Evolutionary conservation across 1,140 invertebrate species (phyloP).

Genomic region (Vanessa tameamea): DNA sequence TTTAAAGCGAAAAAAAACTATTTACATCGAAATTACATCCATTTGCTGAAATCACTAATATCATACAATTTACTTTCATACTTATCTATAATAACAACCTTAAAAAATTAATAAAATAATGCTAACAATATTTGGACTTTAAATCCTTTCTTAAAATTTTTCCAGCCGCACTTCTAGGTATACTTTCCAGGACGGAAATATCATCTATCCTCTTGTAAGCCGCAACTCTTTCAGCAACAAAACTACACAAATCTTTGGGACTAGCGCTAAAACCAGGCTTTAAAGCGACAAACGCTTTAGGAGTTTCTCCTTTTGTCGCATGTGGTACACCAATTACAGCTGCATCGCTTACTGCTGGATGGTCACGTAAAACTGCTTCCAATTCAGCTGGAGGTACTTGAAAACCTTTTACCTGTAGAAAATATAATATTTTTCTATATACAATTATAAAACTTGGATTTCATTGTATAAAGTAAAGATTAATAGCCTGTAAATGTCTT

Average conservation of each 20-base stretch:
- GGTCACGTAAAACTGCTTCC: slow-evolving; percentile 89
- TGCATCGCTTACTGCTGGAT: slow-evolving; percentile 88
- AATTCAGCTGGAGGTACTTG: slow-evolving; percentile 94
- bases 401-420: slow-evolving; percentile 79
- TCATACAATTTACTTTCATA: neutral
- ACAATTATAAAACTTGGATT: neutral
- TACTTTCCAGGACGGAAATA: slow-evolving; percentile 84
- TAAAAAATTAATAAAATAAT: neutral
- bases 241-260: slow-evolving; percentile 80
- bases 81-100: neutral
- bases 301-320: slow-evolving; percentile 87
- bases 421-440: neutral
- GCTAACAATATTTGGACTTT: slow-evolving; percentile 67
- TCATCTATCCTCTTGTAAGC: slow-evolving; percentile 86
- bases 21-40: no score
- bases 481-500: neutral
- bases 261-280: slow-evolving; percentile 68
- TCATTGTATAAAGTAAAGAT: neutral
- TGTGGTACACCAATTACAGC: slow-evolving; percentile 92
- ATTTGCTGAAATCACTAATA: neutral
- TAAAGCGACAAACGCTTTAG: slow-evolving; percentile 86
- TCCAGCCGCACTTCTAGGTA: slow-evolving; percentile 88
- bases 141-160: slow-evolving; percentile 87
- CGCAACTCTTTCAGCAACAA: slow-evolving; percentile 84
- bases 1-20: no score